phyloP scores from a whole-genome alignment of 2,113 vertebrate species.

The Halichoeres trimaculatus region DNA sequence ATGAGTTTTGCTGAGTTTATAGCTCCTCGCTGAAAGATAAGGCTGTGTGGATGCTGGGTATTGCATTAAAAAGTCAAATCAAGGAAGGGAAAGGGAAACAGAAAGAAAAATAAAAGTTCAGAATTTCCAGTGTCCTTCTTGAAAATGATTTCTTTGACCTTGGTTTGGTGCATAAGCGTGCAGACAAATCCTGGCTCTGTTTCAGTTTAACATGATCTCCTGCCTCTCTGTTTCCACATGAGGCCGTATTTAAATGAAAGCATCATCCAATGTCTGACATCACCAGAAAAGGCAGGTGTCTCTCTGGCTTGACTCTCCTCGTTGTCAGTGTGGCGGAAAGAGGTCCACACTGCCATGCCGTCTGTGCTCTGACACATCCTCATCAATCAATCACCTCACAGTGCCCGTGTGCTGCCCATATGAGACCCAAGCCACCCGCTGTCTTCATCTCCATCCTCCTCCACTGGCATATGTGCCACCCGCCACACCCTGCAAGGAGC shows the following conservation, averaged over 20 bases:
- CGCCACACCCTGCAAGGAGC: constrained; percentile 5
- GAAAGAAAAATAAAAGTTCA: no score
- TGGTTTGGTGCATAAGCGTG: background rate
- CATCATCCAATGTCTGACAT: constrained; percentile 28
- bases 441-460: constrained; percentile 11
- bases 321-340: constrained; percentile 24
- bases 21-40: no score
- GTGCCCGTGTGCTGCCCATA: constrained; percentile 22
- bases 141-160: no score
- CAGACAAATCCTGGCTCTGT: no score
- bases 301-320: constrained; percentile 34
- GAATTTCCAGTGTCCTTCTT: no score
- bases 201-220: constrained; percentile 4
- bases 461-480: constrained; percentile 11
- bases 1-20: no score
- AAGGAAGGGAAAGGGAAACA: no score
- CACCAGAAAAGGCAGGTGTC: constrained; percentile 50
- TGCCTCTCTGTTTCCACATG: constrained; percentile 51
- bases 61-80: no score
- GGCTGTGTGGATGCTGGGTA: no score
- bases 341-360: constrained; percentile 38
- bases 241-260: constrained; percentile 39
- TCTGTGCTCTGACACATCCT: constrained; percentile 22
- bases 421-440: constrained; percentile 28
- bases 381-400: constrained; percentile 54